phyloP scores from a whole-genome alignment of 2,113 vertebrate genomes.

The Oriolus oriolus region DNA sequence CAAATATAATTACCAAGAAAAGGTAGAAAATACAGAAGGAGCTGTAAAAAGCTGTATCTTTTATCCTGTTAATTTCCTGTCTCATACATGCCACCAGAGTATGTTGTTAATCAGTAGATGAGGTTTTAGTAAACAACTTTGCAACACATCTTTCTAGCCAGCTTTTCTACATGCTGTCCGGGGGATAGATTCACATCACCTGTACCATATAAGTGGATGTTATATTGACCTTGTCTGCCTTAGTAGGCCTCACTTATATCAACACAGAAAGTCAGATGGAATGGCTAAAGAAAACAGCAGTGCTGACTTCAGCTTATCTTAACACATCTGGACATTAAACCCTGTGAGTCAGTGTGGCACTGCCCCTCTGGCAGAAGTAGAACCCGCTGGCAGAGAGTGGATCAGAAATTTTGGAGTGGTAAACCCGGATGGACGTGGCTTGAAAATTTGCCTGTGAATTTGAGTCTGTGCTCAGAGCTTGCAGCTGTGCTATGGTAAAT shows the following conservation, averaged over 20 bases:
- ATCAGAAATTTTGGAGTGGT: background rate
- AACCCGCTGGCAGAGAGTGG: background rate
- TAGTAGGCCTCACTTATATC: background rate
- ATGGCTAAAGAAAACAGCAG: background rate
- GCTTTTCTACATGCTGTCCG: background rate
- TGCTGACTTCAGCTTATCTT: background rate
- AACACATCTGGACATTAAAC: background rate
- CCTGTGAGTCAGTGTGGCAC: background rate
- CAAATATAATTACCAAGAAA: background rate
- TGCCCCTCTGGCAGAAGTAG: background rate
- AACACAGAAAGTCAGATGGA: accelerated
- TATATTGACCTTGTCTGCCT: background rate
- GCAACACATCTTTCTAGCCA: background rate
- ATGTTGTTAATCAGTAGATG: background rate
- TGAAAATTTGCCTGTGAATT: background rate
- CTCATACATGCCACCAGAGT: background rate
- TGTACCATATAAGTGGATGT: too few relatives aligned
- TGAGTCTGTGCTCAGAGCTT: background rate
- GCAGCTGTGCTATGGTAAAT: background rate
- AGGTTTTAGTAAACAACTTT: background rate
- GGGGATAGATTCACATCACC: background rate
- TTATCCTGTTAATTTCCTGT: background rate
- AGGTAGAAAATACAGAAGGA: background rate
- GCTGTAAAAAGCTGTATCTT: background rate
- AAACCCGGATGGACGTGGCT: background rate